These are phyloP conservation scores for Antitype chi DNA, from an alignment of 2,888 invertebrate genomes.

Conservation along the genomic window DNA sequence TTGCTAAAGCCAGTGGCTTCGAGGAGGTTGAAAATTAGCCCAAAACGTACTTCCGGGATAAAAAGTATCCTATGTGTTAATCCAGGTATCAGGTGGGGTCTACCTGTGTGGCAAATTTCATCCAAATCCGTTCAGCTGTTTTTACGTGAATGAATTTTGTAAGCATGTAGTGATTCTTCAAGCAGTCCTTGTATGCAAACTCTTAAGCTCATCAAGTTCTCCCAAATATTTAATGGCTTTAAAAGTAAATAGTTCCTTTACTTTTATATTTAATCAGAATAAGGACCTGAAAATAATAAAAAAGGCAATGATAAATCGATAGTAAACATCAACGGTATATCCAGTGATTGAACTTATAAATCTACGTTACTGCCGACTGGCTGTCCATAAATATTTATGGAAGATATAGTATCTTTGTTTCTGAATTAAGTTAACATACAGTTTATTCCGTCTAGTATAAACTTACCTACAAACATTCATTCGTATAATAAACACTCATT, in stretches of 20 bases:
- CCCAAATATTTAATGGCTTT: not conserved
- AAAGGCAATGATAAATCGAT: not conserved
- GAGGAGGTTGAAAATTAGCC: too few species aligned
- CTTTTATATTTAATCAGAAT: not conserved
- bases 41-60: too few species aligned
- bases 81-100: too few species aligned
- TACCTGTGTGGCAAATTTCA: too few species aligned
- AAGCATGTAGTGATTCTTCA: too few species aligned
- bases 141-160: too few species aligned
- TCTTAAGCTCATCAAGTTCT: not conserved
- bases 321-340: not conserved
- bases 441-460: constrained; percentile 10
- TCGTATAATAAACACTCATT: constrained; percentile 32
- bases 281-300: not conserved
- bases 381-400: constrained; percentile 24
- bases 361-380: not conserved
- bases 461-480: not conserved
- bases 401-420: constrained; percentile 15
- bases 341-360: constrained; percentile 11
- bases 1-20: too few species aligned
- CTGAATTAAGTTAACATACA: constrained; percentile 9
- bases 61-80: too few species aligned
- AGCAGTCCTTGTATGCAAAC: too few species aligned
- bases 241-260: not conserved
- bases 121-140: too few species aligned